phyloP scores from a whole-genome alignment of 2,888 invertebrate species.

The Laothoe populi region DNA sequence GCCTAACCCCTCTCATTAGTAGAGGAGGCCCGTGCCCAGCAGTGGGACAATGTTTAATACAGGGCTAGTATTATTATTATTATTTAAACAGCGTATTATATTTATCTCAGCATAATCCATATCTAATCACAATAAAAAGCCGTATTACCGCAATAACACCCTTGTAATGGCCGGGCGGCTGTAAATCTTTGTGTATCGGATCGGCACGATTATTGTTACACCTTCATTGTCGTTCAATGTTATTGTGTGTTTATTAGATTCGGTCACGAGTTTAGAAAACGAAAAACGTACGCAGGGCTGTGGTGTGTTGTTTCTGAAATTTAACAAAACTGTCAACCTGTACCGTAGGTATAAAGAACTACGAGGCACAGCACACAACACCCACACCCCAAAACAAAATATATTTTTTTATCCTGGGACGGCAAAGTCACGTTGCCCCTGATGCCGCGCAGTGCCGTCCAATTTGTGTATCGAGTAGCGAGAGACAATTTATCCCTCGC shows the following conservation, averaged over 20 bases:
- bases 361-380: no score
- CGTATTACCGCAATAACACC: conserved; percentile 42
- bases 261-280: conserved; percentile 49
- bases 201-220: conserved; percentile 67
- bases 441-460: no score
- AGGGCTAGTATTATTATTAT: neutral
- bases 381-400: no score
- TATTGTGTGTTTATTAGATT: conserved; percentile 74
- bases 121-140: conserved; percentile 41
- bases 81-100: neutral
- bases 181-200: conserved; percentile 61
- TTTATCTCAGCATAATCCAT: conserved; percentile 12
- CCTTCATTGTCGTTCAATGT: conserved; percentile 60
- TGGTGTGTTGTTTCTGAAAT: neutral
- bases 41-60: no score
- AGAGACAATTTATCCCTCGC: no score
- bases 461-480: no score
- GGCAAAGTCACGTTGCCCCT: no score
- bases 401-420: no score
- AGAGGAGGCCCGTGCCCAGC: no score
- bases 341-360: no score
- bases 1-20: no score
- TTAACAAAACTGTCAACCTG: no score
- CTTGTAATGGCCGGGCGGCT: conserved; percentile 46
- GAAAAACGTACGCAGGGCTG: conserved; percentile 16